phyloP scores from a whole-genome alignment of 2,888 invertebrate species.

The Sarcophaga carnaria region DNA sequence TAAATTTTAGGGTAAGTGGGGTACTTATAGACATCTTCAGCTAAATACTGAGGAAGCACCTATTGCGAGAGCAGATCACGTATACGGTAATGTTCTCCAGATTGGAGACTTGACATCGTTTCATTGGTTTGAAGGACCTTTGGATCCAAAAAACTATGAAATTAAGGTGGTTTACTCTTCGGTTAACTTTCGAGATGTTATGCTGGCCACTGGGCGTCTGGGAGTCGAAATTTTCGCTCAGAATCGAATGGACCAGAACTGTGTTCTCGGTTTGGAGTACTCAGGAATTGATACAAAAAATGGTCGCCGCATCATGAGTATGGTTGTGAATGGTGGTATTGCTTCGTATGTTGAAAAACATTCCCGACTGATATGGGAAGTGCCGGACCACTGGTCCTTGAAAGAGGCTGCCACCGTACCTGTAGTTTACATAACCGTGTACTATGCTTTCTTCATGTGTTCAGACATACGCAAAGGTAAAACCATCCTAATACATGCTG shows the following conservation, averaged over 20 bases:
- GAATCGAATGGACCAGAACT: slow-evolving; percentile 85
- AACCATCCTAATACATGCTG: slow-evolving; percentile 84
- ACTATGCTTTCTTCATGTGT: slow-evolving; percentile 82
- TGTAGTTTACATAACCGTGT: slow-evolving; percentile 89
- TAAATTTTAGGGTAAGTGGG: slow-evolving; percentile 82
- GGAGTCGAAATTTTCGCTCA: slow-evolving; percentile 90
- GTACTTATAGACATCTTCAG: slow-evolving; percentile 92
- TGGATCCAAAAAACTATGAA: slow-evolving; percentile 83
- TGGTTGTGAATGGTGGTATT: slow-evolving; percentile 83
- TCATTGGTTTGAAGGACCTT: slow-evolving; percentile 90
- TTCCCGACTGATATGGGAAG: slow-evolving; percentile 83
- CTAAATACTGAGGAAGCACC: slow-evolving; percentile 82
- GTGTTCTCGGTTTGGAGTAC: slow-evolving; percentile 87
- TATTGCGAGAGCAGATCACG: slow-evolving; percentile 84
- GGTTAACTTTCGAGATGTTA: slow-evolving; percentile 96
- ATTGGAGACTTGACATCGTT: slow-evolving; percentile 94
- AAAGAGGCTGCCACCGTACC: slow-evolving; percentile 91
- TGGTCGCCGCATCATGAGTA: slow-evolving; percentile 86
- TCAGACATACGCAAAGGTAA: slow-evolving; percentile 79
- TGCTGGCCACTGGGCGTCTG: slow-evolving; percentile 95
- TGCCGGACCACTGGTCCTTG: slow-evolving; percentile 88
- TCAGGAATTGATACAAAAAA: slow-evolving; percentile 84
- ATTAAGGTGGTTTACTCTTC: slow-evolving; percentile 85
- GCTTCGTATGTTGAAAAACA: slow-evolving; percentile 81
- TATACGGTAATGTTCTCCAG: slow-evolving; percentile 88